phyloP scores from a whole-genome alignment of 2,113 vertebrate species.

The Tenrec ecaudatus region DNA sequence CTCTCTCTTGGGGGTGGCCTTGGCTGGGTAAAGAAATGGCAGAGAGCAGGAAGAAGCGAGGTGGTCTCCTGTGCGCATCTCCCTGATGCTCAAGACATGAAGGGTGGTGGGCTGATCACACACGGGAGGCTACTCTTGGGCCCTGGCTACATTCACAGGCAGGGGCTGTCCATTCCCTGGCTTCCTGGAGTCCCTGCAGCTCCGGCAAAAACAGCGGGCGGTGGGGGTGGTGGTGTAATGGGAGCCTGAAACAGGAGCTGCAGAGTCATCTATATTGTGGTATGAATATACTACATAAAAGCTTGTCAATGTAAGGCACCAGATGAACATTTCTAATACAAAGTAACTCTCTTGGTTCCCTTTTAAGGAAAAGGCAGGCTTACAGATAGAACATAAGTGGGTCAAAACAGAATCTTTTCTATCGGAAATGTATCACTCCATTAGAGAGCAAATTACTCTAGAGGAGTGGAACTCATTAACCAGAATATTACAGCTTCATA shows the following conservation, averaged over 20 bases:
- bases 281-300: neutral
- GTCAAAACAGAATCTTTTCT: conserved; percentile 50
- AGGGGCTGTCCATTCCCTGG: neutral
- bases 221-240: no score
- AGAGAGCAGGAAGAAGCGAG: no score
- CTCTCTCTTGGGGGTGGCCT: neutral
- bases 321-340: neutral
- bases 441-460: neutral
- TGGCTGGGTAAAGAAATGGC: neutral
- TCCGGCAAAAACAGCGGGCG: neutral
- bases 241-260: neutral
- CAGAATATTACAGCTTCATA: conserved; percentile 19
- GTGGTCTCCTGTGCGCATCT: rapidly evolving
- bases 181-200: neutral
- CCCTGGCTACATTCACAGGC: neutral
- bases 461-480: neutral
- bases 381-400: neutral
- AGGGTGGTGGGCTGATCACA: neutral
- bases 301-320: neutral
- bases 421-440: neutral
- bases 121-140: rapidly evolving
- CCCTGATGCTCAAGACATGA: neutral
- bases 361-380: conserved; percentile 1
- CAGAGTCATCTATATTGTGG: neutral
- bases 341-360: neutral